Conservation (phyloP, 1,140 invertebrate species). For the Lepeophtheirus salmonis region DNA sequence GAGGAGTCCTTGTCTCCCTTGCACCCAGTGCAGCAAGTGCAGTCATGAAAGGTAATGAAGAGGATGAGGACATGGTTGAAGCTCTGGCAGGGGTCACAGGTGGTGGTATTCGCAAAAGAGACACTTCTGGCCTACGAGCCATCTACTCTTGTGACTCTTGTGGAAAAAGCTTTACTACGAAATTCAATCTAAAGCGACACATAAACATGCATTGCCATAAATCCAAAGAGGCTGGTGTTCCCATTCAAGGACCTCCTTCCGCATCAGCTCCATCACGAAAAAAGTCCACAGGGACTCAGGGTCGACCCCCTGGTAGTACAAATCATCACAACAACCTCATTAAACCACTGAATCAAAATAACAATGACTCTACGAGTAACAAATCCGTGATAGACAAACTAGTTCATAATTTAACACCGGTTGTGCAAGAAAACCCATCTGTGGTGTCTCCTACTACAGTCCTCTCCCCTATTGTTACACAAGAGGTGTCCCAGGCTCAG, state of each 20-base stretch:
- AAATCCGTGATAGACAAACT: background rate
- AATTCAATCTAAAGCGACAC: conserved; percentile 19
- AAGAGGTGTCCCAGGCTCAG: no score
- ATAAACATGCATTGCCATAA: conserved; percentile 19
- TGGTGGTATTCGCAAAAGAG: conserved; percentile 10
- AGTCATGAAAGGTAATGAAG: background rate
- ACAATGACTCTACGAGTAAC: background rate
- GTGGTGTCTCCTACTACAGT: background rate
- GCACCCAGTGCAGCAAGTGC: background rate
- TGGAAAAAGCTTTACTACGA: conserved; percentile 18
- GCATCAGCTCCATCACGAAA: conserved; percentile 13
- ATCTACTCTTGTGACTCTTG: conserved; percentile 15
- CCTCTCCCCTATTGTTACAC: no score
- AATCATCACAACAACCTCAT: background rate
- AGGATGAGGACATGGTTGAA: background rate
- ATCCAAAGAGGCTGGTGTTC: conserved; percentile 12
- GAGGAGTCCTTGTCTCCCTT: background rate
- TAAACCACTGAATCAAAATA: background rate
- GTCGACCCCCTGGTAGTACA: background rate
- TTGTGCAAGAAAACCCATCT: no score
- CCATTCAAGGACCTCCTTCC: conserved; percentile 17
- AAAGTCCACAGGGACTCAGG: background rate
- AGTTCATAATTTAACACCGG: background rate
- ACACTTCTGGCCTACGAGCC: background rate
- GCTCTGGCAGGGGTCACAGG: background rate